Percentiles rank a stretch among this genome's conserved stretches.
Evolutionary conservation across 2,113 vertebrate genomes (phyloP).

Genomic region (Neoarius graeffei): DNA sequence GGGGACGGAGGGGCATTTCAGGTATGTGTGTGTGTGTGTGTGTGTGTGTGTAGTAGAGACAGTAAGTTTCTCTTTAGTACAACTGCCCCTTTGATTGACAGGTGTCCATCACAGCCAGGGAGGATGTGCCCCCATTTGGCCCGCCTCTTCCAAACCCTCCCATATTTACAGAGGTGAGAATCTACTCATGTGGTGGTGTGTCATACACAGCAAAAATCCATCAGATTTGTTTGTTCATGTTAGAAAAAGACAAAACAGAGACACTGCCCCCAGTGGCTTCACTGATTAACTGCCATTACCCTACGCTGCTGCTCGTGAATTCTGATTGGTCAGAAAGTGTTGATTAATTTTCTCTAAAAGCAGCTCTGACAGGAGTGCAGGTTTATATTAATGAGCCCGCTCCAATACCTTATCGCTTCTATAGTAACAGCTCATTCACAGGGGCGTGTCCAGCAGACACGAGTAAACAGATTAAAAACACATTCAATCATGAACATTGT

Average conservation of each 20-base stretch:
- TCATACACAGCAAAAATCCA: background rate
- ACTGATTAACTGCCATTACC: background rate
- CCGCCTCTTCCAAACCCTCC: conserved; percentile 74
- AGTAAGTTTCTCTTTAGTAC: background rate
- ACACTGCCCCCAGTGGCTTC: background rate
- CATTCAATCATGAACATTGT: background rate
- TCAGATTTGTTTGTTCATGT: too few relatives aligned
- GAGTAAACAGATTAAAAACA: too few relatives aligned
- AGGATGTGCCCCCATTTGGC: conserved; percentile 74
- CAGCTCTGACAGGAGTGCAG: too few relatives aligned
- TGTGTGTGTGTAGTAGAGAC: background rate
- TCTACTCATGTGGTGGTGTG: background rate
- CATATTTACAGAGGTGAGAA: conserved; percentile 68
- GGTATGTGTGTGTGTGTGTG: conserved; percentile 54
- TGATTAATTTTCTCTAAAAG: too few relatives aligned
- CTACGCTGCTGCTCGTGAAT: too few relatives aligned
- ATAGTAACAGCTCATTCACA: too few relatives aligned
- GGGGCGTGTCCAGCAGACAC: too few relatives aligned
- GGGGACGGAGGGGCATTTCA: conserved; percentile 62
- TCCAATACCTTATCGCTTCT: too few relatives aligned
- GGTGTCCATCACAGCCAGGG: conserved; percentile 73
- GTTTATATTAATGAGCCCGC: too few relatives aligned
- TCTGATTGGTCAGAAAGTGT: too few relatives aligned
- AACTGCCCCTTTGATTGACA: conserved; percentile 45
- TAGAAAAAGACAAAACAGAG: background rate